Conservation (phyloP, 2,113 vertebrate genomes). For the Dicaeum eximium region DNA sequence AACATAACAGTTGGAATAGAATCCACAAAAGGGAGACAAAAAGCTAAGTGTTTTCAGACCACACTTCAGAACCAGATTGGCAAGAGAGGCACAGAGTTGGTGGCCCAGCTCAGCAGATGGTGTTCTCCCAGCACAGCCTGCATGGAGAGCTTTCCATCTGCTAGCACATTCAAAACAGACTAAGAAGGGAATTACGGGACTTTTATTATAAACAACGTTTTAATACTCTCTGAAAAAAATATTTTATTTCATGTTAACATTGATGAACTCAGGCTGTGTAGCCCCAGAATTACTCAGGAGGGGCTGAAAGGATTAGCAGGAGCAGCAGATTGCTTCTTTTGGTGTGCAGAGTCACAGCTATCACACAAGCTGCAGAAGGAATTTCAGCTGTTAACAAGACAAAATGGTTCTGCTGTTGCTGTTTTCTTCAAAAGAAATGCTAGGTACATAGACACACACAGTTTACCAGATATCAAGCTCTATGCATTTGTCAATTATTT, state of each 20-base stretch:
- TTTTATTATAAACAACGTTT: not conserved
- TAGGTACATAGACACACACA: not conserved
- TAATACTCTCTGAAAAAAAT: slow-evolving; percentile 21
- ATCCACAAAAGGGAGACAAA: not conserved
- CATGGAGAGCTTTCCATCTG: not conserved
- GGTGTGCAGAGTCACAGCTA: not conserved
- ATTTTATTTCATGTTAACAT: not conserved
- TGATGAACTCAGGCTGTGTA: not conserved
- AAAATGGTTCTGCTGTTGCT: not conserved
- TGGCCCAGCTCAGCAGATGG: slow-evolving; percentile 33
- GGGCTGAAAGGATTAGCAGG: not conserved
- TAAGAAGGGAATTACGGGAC: not conserved
- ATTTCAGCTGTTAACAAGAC: not conserved
- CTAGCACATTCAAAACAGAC: not conserved
- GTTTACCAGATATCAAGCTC: fast-evolving
- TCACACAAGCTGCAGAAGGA: not conserved
- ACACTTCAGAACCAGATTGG: not conserved
- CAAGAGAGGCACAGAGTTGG: not conserved
- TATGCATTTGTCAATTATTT: not conserved
- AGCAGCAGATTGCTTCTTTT: not conserved
- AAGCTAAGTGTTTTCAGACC: not conserved
- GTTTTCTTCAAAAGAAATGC: not conserved
- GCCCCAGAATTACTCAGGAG: not conserved
- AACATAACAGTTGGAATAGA: not conserved
- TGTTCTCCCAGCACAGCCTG: not conserved